Base-by-base conservation (phyloP, 2,888 invertebrate species). In the Noctua janthina region DNA sequence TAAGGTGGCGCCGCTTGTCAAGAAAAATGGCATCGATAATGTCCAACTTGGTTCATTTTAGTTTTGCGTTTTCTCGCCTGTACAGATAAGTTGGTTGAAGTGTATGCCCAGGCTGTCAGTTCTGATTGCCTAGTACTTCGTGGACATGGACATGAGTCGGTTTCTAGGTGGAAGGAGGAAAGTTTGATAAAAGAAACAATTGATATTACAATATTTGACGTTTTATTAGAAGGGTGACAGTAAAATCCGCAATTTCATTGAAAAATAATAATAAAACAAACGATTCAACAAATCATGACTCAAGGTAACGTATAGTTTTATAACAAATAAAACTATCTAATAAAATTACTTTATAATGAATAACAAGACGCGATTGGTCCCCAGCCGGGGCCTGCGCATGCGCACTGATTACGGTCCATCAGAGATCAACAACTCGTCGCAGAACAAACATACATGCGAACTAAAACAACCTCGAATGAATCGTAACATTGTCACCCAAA, bases 221-320 rank as follows among this genome's bases (percentile, higher is more conserved):
- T 94, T 97, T 96, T 97, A 96, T 96, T 96, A 96, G 95, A 95
- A 96, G 95, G 95, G 95, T 96, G 96, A 96, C 96, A 96, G 95
- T 95, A 95, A 94, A 95, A 96, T 96, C 94, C 93, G 95, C 93
- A 95, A 96, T 96, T 95, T 96, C 96, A 96, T 96, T 96, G 94
- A 92, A 95, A 95, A 96, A 95, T 95, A 94, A 96, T 93, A 96
- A 94, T 95, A 96, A 96, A 96, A 96, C 95, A 96, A 96, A 96
- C 95, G 94, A 95, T 96, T 96, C 91, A 97, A 96, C 96, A 96
- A 96, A 95, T 96, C 94, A 95, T 96, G 96, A 96, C 96, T 96
- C 95, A 96, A 95, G 96, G 96, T 96, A 97, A 97, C 92, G 93
- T 93, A 95, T 95, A 96, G 96, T 96, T 96, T 96, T 95, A 80